Conservation (phyloP, 2,888 invertebrate genomes). For the Pediacus dermestoides region DNA sequence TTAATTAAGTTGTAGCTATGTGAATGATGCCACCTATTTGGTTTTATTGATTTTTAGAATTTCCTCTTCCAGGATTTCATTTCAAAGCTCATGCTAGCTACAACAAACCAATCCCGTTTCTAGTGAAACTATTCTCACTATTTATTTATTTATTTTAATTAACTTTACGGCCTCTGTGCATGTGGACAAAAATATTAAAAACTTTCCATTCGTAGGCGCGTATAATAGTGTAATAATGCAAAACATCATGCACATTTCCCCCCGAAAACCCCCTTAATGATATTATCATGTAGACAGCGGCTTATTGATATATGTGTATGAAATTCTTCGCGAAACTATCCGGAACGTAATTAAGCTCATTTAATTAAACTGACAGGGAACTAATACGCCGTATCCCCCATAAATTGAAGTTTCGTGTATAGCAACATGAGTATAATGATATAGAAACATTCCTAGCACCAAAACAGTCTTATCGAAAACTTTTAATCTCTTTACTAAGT, state of each 20-base stretch:
- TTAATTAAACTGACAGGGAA: constrained; percentile 50
- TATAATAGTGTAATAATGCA: too few relatives aligned
- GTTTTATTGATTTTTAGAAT: constrained; percentile 41
- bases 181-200: too few relatives aligned
- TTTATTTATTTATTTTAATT: too few relatives aligned
- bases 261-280: constrained; percentile 31
- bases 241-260: too few relatives aligned
- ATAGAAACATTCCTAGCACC: constrained; percentile 36
- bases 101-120: too few relatives aligned
- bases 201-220: too few relatives aligned
- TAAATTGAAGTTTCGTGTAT: constrained; percentile 50
- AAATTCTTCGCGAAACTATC: constrained; percentile 49
- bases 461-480: constrained; percentile 31
- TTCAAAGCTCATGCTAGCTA: too few relatives aligned
- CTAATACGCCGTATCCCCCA: constrained; percentile 46
- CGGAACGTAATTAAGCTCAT: constrained; percentile 47
- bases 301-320: constrained; percentile 42
- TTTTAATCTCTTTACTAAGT: constrained; percentile 39
- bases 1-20: constrained; percentile 46
- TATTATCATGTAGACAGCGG: constrained; percentile 30
- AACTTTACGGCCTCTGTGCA: too few relatives aligned
- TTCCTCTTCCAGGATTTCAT: constrained; percentile 23
- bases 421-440: constrained; percentile 38
- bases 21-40: constrained; percentile 42
- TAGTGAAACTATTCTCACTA: too few relatives aligned